These are phyloP conservation scores for Turnix velox DNA, from an alignment of 2,113 vertebrate species.

Conservation along the genomic window DNA sequence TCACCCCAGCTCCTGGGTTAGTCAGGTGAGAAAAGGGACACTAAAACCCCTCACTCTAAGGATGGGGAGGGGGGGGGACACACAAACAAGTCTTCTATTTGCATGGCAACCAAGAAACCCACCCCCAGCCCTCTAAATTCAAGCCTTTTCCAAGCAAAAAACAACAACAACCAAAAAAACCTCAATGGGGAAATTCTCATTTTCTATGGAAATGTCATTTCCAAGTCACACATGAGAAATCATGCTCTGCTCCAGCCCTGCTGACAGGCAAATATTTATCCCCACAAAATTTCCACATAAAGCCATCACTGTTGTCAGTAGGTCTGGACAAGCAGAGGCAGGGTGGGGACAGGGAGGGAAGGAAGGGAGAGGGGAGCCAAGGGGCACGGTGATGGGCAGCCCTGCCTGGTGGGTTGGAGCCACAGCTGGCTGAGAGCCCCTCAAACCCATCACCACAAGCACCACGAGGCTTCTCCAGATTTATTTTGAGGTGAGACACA, in stretches of 20 bases:
- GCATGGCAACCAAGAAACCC: background rate
- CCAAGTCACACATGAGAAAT: constrained; percentile 1
- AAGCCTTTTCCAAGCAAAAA: background rate
- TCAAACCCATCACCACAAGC: background rate
- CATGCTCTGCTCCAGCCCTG: background rate
- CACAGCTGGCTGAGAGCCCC: rapidly evolving
- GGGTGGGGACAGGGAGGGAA: background rate
- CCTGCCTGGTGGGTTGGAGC: background rate
- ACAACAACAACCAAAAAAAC: background rate
- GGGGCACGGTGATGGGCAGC: background rate
- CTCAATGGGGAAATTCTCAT: background rate
- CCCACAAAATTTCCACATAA: constrained; percentile 33
- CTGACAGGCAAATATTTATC: constrained; percentile 36
- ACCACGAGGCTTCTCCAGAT: rapidly evolving
- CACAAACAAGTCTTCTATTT: background rate
- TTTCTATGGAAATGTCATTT: constrained; percentile 27
- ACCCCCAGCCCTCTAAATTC: background rate
- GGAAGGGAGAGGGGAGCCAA: background rate
- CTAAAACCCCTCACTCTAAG: background rate
- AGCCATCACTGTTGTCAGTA: background rate
- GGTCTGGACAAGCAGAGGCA: background rate
- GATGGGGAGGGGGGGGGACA: too few species aligned
- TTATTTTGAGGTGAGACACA: background rate
- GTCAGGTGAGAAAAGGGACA: background rate
- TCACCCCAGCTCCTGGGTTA: background rate